Percentiles rank a stretch among this genome's conserved stretches.
Conservation (phyloP, 2,888 invertebrate species). For the Tricholauxania praeusta region DNA sequence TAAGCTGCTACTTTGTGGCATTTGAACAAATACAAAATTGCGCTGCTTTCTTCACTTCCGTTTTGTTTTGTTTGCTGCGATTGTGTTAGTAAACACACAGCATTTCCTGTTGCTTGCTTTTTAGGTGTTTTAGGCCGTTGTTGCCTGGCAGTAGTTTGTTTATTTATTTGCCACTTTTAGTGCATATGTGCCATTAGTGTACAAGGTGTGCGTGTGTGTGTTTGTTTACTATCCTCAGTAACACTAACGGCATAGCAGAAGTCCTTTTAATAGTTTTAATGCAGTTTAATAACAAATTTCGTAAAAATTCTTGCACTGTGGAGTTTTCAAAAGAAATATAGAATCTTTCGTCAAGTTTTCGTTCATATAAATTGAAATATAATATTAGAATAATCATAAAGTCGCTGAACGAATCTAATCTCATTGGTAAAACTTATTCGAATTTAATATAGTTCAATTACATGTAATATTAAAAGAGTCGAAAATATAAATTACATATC, state of each 20-base stretch:
- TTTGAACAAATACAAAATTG: slow-evolving; percentile 2
- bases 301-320: background rate
- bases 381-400: too few relatives aligned
- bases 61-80: too few relatives aligned
- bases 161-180: background rate
- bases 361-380: too few relatives aligned
- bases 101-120: slow-evolving; percentile 19
- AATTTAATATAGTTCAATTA: too few relatives aligned
- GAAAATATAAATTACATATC: too few relatives aligned
- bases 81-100: background rate
- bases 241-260: background rate
- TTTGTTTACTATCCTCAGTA: background rate
- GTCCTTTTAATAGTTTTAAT: background rate
- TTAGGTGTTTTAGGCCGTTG: background rate
- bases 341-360: too few relatives aligned
- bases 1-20: background rate
- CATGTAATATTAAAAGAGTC: too few relatives aligned
- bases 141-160: background rate
- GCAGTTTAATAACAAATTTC: background rate
- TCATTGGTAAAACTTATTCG: too few relatives aligned
- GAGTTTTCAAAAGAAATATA: too few relatives aligned
- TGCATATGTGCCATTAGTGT: background rate
- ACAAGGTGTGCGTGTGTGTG: too few relatives aligned
- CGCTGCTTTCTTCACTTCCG: too few relatives aligned
- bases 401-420: too few relatives aligned